Conservation (phyloP, 2,113 vertebrate genomes). For the Tupaia chinensis region DNA sequence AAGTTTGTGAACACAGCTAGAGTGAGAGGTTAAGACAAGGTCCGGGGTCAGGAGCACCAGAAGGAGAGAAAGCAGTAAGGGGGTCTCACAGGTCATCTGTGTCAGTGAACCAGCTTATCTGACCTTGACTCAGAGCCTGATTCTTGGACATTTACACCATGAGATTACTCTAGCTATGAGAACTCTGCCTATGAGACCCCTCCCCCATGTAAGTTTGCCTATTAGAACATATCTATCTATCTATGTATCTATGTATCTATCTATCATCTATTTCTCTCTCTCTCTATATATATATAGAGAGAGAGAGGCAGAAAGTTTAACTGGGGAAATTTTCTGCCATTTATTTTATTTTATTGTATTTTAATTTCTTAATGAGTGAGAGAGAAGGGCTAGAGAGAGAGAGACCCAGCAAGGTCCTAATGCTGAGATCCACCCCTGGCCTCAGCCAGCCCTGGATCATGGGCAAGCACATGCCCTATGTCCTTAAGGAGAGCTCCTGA, state of each 20-base stretch:
- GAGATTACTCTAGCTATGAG: neutral
- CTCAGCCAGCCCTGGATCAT: too few relatives aligned
- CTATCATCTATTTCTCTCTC: too few relatives aligned
- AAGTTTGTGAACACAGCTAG: neutral
- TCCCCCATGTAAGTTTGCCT: neutral
- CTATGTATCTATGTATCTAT: too few relatives aligned
- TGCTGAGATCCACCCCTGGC: too few relatives aligned
- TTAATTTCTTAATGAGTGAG: too few relatives aligned
- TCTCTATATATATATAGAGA: neutral
- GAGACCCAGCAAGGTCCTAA: too few relatives aligned
- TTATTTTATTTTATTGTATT: too few relatives aligned
- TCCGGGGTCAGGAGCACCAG: neutral
- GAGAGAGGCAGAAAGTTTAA: neutral
- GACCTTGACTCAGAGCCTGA: neutral
- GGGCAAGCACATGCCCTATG: too few relatives aligned
- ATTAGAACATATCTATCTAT: neutral
- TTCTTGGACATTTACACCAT: neutral
- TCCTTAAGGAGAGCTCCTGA: neutral
- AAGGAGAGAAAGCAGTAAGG: neutral
- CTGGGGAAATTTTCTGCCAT: neutral
- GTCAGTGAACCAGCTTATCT: neutral
- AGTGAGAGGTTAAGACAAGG: neutral
- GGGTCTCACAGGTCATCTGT: neutral
- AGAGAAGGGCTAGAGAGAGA: neutral
- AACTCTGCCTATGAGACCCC: neutral